Evolutionary conservation across 2,797 vertebrate genomes (phyloP).

Genomic region (Brachyrhaphis roseni): DNA sequence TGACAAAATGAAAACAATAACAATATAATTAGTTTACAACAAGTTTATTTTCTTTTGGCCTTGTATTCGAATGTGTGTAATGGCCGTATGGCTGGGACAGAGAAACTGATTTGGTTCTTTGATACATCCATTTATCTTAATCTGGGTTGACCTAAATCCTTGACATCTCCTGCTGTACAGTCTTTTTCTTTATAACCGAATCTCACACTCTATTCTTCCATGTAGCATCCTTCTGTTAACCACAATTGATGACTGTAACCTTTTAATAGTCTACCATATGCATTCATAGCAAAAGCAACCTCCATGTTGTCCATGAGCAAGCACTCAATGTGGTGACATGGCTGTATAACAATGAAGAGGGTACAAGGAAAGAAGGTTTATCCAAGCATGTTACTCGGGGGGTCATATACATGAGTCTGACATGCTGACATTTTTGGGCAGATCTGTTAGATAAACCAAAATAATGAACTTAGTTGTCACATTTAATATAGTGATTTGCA

Average conservation of each 20-base stretch:
- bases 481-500: not conserved
- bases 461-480: slow-evolving; percentile 35
- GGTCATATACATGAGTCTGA: slow-evolving; percentile 68
- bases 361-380: slow-evolving; percentile 60
- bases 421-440: slow-evolving; percentile 56
- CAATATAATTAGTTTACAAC: slow-evolving; percentile 61
- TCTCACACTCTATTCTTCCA: slow-evolving; percentile 73
- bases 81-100: slow-evolving; percentile 63
- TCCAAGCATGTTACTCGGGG: slow-evolving; percentile 68
- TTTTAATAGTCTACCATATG: slow-evolving; percentile 83
- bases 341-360: slow-evolving; percentile 53
- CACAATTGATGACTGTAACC: slow-evolving; percentile 87
- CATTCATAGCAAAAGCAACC: slow-evolving; percentile 77
- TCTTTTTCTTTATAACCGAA: slow-evolving; percentile 77
- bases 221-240: slow-evolving; percentile 81
- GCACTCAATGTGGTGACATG: slow-evolving; percentile 43
- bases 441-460: slow-evolving; percentile 63
- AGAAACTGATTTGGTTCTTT: slow-evolving; percentile 73
- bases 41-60: slow-evolving; percentile 61
- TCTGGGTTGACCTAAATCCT: slow-evolving; percentile 84
- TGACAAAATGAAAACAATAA: slow-evolving; percentile 68
- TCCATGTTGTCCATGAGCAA: slow-evolving; percentile 55
- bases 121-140: slow-evolving; percentile 84
- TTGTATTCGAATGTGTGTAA: slow-evolving; percentile 47
- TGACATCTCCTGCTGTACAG: slow-evolving; percentile 73